These are phyloP conservation scores for Tokudaia muenninki DNA, from an alignment of 2,797 vertebrate genomes.

Conservation along the genomic window DNA sequence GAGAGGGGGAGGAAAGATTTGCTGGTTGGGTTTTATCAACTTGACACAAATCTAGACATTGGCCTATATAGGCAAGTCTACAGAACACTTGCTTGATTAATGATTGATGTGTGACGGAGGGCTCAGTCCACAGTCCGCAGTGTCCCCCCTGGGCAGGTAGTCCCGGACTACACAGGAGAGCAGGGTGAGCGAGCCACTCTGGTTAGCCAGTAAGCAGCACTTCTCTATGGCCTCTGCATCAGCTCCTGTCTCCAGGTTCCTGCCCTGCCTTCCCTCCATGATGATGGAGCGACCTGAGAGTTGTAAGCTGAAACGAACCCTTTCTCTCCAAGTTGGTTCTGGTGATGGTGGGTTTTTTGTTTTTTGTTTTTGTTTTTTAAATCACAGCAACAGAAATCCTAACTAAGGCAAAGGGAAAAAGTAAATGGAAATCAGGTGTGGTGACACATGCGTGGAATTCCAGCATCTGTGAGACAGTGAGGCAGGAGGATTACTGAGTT, in stretches of 20 bases:
- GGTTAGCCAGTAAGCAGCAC: neutral
- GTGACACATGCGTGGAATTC: neutral
- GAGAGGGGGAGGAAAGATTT: neutral
- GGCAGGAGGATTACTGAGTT: neutral
- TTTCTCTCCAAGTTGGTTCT: neutral
- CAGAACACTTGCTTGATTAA: neutral
- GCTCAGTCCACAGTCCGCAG: neutral
- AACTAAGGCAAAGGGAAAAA: neutral
- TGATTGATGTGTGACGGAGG: neutral
- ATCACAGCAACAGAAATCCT: neutral
- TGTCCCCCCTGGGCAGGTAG: neutral
- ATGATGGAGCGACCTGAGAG: neutral
- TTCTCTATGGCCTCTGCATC: neutral
- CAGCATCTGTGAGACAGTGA: neutral
- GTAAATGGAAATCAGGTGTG: neutral
- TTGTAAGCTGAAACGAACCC: neutral
- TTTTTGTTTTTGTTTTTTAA: neutral
- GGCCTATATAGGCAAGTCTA: neutral
- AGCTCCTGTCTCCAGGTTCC: neutral
- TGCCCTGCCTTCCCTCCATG: neutral
- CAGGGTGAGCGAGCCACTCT: neutral
- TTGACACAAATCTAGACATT: neutral
- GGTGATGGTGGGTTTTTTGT: too few species aligned
- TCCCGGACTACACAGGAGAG: neutral
- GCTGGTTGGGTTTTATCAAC: neutral